Evolutionary conservation across 2,888 invertebrate species (phyloP), one percentile per base, ranked within the genome.

Genomic region (Metallyticus violacea): DNA sequence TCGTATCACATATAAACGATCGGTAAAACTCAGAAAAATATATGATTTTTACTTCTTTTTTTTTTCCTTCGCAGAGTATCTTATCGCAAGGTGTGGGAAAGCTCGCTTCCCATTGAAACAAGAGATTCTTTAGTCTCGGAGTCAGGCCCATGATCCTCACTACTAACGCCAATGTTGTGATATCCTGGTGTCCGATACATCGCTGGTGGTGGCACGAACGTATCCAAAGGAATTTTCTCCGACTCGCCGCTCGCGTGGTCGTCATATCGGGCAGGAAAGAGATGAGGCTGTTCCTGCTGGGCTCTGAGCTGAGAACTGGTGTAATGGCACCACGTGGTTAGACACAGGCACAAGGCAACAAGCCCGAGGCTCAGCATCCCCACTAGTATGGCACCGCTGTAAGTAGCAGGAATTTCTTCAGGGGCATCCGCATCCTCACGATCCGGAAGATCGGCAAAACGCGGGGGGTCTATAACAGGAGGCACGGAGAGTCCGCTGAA

Each of bases 331-430:
- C 86, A 87, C 40, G 86, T 76, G 4, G 86, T 80, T 26, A 85
- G 22, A 2, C 76, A 76, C 7, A 87, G 77, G 62, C 87, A 87
- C 22, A 83, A 62, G 15, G 86, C 76, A 76, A 87, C 87, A 6
- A 87, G 27, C 15, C 85, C 80, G 1, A 83, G 81, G 28, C 87
- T 85, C 26, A 87, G 85, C 25, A 84, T 80, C 15, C 87, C 87
- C 7, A 87, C 84, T 25, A 87, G 77, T 15, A 87, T 79, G 6
- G 87, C 85, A 6, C 87, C 87, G 3, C 86, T 80, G 78, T 87
- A 87, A 0, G 87, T 87, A 4, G 87, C 79, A 76, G 87, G 87
- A 29, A 87, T 87, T 26, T 87, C 85, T 78, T 82, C 83, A 15
- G 85, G 87, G 15, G 77, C 85, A 26, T 77, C 76, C 1, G 85